phyloP scores from a whole-genome alignment of 2,113 vertebrate genomes.

The Nothobranchius kuhntae region DNA sequence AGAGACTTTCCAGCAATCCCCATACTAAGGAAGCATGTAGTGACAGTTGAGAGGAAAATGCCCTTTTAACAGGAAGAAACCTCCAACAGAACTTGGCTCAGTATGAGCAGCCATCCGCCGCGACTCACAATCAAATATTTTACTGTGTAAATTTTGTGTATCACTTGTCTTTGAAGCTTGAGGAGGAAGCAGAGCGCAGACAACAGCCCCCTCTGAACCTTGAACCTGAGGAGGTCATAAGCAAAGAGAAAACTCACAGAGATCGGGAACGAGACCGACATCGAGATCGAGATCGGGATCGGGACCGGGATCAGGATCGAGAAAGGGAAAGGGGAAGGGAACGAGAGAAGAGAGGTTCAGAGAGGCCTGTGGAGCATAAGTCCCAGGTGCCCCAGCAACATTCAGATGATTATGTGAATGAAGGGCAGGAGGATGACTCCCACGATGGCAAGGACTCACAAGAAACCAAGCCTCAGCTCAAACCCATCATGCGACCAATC shows the following conservation, averaged over 20 bases:
- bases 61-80: no score
- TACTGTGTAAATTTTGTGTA: no score
- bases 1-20: no score
- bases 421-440: constrained; percentile 87
- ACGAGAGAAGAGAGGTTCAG: constrained; percentile 78
- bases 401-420: constrained; percentile 86
- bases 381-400: constrained; percentile 79
- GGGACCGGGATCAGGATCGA: constrained; percentile 61
- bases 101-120: no score
- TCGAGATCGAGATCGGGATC: constrained; percentile 51
- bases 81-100: no score
- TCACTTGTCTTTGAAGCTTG: constrained; percentile 81
- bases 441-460: constrained; percentile 87
- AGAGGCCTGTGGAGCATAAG: constrained; percentile 51
- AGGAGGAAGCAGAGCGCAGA: constrained; percentile 94
- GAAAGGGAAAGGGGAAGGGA: constrained; percentile 64
- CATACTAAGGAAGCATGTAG: no score
- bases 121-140: no score
- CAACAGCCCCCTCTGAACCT: constrained; percentile 93
- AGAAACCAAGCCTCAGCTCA: constrained; percentile 91
- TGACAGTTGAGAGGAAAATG: no score
- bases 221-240: constrained; percentile 87
- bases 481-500: constrained; percentile 93
- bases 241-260: constrained; percentile 74
- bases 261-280: constrained; percentile 66